These are phyloP conservation scores for Triops cancriformis DNA, from an alignment of 1,140 invertebrate genomes.

Conservation along the genomic window DNA sequence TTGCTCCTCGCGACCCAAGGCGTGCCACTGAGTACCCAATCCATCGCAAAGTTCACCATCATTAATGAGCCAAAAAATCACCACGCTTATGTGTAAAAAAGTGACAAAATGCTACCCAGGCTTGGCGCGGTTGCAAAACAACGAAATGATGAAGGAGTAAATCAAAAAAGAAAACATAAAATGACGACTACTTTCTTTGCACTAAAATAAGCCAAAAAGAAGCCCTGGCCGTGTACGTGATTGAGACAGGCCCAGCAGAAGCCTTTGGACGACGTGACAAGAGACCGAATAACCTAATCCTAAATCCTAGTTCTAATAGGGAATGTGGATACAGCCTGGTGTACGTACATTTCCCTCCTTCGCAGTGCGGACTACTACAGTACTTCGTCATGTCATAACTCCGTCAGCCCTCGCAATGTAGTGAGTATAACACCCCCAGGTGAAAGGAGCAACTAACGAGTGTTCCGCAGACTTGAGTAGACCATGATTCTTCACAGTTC, in stretches of 20 bases:
- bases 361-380: not conserved
- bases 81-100: not conserved
- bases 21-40: slow-evolving; percentile 79
- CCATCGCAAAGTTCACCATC: slow-evolving; percentile 32
- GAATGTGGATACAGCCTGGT: not conserved
- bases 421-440: not conserved
- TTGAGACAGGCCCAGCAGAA: slow-evolving; percentile 12
- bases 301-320: not conserved
- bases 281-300: not conserved
- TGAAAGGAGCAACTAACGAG: not conserved
- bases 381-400: not conserved
- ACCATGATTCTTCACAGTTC: too few relatives aligned
- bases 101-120: slow-evolving; percentile 2
- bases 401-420: not conserved
- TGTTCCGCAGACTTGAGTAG: not conserved
- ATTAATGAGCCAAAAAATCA: not conserved
- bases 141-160: slow-evolving; percentile 17
- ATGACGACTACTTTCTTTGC: slow-evolving; percentile 12
- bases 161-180: slow-evolving; percentile 22
- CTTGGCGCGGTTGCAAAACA: not conserved
- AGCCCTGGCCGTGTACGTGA: slow-evolving; percentile 3
- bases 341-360: not conserved
- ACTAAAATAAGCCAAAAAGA: not conserved
- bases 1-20: slow-evolving; percentile 95
- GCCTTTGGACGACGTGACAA: not conserved